Evolutionary conservation across 2,888 invertebrate species (phyloP).

Genomic region (Elgonia sp.): DNA sequence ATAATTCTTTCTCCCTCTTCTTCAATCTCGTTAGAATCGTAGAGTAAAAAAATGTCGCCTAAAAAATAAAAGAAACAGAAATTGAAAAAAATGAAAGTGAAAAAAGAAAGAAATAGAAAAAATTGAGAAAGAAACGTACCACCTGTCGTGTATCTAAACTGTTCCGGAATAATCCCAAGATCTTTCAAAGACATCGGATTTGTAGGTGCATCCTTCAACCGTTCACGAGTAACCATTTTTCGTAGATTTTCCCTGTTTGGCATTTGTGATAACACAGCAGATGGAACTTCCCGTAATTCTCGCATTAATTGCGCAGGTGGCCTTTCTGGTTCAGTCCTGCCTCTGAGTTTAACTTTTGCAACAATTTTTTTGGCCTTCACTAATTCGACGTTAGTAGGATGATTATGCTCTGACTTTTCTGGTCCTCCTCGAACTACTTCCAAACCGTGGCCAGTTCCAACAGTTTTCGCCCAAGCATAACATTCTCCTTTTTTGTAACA

Average conservation of each 20-base stretch:
- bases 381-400: conserved; percentile 10
- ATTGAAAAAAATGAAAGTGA: background rate
- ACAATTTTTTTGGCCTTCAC: conserved; percentile 6
- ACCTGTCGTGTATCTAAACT: conserved; percentile 5
- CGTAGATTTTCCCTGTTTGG: conserved; percentile 25
- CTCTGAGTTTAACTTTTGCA: conserved; percentile 4
- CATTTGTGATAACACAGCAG: conserved; percentile 12
- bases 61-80: background rate
- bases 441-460: background rate
- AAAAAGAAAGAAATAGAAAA: background rate
- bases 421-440: conserved; percentile 22
- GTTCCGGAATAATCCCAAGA: background rate
- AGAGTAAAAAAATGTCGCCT: conserved; percentile 17
- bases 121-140: background rate
- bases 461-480: conserved; percentile 22
- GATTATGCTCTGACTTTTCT: background rate
- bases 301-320: conserved; percentile 4
- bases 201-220: conserved; percentile 28
- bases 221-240: conserved; percentile 15
- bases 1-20: conserved; percentile 25
- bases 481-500: conserved; percentile 4
- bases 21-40: conserved; percentile 40
- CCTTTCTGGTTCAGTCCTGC: background rate
- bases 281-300: background rate
- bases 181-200: conserved; percentile 30